Evolutionary conservation across 2,888 invertebrate genomes (phyloP), one percentile per base, ranked within the genome.

Genomic region (Zonitis immaculata): DNA sequence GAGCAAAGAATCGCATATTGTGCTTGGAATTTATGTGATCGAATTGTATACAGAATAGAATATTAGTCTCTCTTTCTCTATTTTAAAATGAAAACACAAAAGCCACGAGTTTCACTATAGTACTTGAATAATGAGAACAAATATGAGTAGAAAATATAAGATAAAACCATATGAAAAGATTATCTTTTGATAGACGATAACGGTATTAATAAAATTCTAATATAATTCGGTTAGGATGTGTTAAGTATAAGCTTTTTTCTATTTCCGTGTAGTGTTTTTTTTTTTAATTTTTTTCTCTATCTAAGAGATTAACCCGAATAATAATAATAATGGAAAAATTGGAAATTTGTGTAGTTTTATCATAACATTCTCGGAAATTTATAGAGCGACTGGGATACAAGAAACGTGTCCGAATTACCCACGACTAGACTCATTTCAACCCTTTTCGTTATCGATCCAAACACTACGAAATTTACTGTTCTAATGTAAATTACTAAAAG

Each of bases 361-460:
- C 56, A 50, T 52, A 53, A 56, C 45, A 49, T 42, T 48, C 26
- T 30, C 12, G 32, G n/a, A 30, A 46, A 46, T 39, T 39, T 39
- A 39, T 39, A 1, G 39, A 46, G n/a, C 9, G 5, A 43, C 14
- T 11, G 20, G 43, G 7, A 7, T 22, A 14, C 26, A 47, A 22
- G 39, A 26, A 52, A 52, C 44, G 47, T 52, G 35, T 30, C 47
- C 48, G 12, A 52, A 44, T 52, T 52, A 52, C 44, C 32, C 44
- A 27, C 20, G 4, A 9, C 4, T 20, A 11, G 18, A 39, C 11
- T 11, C 73, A 71, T 74, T 76, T 70, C 70, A 69, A 65, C 63
- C 56, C 67, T 67, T 63, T 49, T 42, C 45, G 35, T 25, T 46
- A 52, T 52, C 52, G 52, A 52, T 49, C 52, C 48, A 16, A 9